Base-by-base conservation (phyloP, 2,797 vertebrate species). In the Clarias pachynema region DNA sequence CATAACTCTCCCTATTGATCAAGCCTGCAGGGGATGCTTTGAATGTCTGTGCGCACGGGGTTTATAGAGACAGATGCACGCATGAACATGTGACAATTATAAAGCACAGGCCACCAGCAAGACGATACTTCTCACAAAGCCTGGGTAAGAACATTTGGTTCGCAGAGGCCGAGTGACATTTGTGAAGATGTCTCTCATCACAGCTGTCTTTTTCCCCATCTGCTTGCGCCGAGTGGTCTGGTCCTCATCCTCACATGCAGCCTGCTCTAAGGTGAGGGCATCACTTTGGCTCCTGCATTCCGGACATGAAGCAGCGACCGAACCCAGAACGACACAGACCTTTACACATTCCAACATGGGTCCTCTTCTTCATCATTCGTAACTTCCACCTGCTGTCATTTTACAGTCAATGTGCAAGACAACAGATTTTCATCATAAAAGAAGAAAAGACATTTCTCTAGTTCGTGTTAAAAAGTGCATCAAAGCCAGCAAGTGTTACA, bases 361-460 rank as follows among this genome's bases (percentile, higher is more conserved):
- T 89, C 88, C 88, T 88, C 88, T 87, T 90, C 74, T 68, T 84
- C 91, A 59, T 81, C 90, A 84, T 86, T 86, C 78, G 57, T 87
- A 89, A 92, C 91, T 91, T 89, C 87, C 88, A 89, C 87, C 49
- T 89, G 90, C 86, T 90, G 89, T 90, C 88, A 81, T 92, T 93
- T 94, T 91, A 91, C 90, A 92, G 85, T 91, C 89, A 90, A 92
- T 92, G 93, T 91, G 88, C 85, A 91, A 87, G 83, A 80, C 86
- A 91, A 87, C 88, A 92, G 86, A 89, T 91, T 92, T 90, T 74
- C 88, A 84, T 88, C 81, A 85, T 87, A 89, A 91, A 92, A 91
- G 88, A 89, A 87, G 66, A 87, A 85, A 87, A 81, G 56, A 73
- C 84, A 90, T 87, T 63, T 88, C 29, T 86, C 86, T 86, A 86